Base-by-base conservation (phyloP, 2,113 vertebrate genomes). In the Struthio camelus region DNA sequence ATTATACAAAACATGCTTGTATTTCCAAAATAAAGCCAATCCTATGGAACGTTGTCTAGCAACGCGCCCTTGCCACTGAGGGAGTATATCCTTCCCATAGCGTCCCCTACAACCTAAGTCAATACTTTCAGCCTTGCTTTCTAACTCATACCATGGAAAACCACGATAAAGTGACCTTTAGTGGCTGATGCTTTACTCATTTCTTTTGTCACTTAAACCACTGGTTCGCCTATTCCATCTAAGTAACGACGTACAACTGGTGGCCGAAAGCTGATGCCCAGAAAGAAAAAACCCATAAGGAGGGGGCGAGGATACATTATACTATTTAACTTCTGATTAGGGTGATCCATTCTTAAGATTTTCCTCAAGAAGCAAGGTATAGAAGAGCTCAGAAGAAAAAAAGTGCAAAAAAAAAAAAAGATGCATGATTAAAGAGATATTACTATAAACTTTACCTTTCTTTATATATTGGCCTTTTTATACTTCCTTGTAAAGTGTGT, bases 391-490 rank as follows among this genome's bases (percentile, higher is more conserved):
- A 18, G n/a, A 22, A 48, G 28, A 34, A 28, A 28, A 38, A 30
- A 40, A 20, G 24, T 24, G 11, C 62, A 34, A 58, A 36, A 32
- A 30, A 83, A 77, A 72, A 66, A 6, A 24, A 44, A 18, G 4
- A 23, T 1, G 2, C 28, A 46, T 0, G 0, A 48, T 28, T 62
- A 93, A 62, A 54, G 4, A 36, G 3, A 1, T 38, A 10, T 50
- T 70, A 40, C 12, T 27, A 25, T 51, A 38, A 67, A 64, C 18
- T 53, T 8, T 34, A 56, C 4, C 6, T 9, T 72, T 16, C 62
- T 76, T 8, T n/a, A 27, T 14, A 19, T 40, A 8, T 32, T 70
- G 27, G 32, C 10, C 4, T 81, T 64, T 51, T 71, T 77, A 27
- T 30, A 44, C 13, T 38, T 44, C 32, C 12, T 54, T 7, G 5